Evolutionary conservation across 2,888 invertebrate species (phyloP).

Genomic region (Andrena flavipes): DNA sequence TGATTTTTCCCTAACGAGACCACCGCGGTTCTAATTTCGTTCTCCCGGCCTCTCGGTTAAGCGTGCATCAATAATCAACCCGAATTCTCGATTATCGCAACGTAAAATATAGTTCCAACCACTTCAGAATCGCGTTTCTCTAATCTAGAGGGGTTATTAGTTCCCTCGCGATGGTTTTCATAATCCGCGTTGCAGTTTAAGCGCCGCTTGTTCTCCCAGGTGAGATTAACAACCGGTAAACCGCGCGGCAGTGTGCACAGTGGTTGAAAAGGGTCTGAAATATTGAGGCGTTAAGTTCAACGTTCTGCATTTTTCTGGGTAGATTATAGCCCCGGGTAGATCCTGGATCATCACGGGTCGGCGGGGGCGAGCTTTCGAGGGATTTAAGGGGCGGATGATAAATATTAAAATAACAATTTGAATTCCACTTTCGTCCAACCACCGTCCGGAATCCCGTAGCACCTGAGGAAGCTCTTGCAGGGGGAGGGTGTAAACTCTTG

Average conservation of each 20-base stretch:
- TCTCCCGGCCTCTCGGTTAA: not conserved
- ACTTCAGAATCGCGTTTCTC: not conserved
- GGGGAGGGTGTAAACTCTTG: constrained; percentile 38
- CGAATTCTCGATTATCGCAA: not conserved
- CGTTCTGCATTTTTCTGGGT: constrained; percentile 70
- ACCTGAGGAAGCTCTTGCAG: constrained; percentile 23
- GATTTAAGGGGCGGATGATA: constrained; percentile 74
- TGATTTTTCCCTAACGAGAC: not conserved
- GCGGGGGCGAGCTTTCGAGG: constrained; percentile 55
- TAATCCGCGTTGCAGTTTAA: not conserved
- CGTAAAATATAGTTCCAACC: not conserved
- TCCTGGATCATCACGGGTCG: constrained; percentile 43
- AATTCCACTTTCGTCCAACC: constrained; percentile 76
- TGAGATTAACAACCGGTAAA: constrained; percentile 51
- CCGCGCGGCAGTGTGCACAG: constrained; percentile 21
- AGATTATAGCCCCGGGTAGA: constrained; percentile 59
- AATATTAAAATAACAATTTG: constrained; percentile 81
- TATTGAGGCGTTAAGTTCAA: constrained; percentile 64
- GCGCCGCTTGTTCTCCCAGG: constrained; percentile 15
- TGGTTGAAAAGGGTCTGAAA: constrained; percentile 57
- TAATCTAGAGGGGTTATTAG: not conserved
- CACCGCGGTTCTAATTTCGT: not conserved
- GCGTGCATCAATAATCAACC: not conserved
- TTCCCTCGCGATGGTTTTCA: not conserved
- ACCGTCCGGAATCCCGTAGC: constrained; percentile 50